Base-by-base conservation (phyloP, 64 coral and sea anemone genomes). In the Montipora sp. region DNA sequence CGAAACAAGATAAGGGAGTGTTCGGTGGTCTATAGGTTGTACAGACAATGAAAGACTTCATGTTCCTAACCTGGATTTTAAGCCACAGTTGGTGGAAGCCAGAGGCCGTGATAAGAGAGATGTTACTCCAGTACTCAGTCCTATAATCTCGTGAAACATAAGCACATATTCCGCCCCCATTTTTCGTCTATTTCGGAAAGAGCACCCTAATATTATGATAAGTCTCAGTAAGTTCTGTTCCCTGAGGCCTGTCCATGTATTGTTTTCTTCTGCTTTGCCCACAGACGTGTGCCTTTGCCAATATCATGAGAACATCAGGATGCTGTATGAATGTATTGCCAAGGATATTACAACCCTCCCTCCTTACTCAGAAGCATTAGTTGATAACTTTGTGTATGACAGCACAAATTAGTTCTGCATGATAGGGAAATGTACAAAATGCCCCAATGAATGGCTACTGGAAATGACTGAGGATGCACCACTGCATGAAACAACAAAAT, bases 221-320 rank as follows among this genome's bases (percentile, higher is more conserved):
- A 36, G 87, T 76, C 78, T 82, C 7, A 94, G 93, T 66, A 94
- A 89, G 77, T 94, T 94, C 48, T 83, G 87, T 69, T 48, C 47
- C 47, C 53, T 94, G 22, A 61, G 87, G 48, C 87, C 87, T 51
- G 16, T 8, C 15, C 81, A 94, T 94, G 93, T 94, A 13, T 67
- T 90, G 61, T 51, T 94, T 8, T 77, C 27, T 11, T 53, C 45
- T 22, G 13, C 51, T 14, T 83, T 94, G 36, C 87, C 87, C 57
- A 83, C 53, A 77, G 83, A 90, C 83, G 79, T 90, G 13, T 89
- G 93, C 67, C 68, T 94, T 19, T 89, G 87, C 36, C 48, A 81
- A 67, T 70, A 90, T 22, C 87, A 94, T 82, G 93, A 94, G 23
- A 94, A 94, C 79, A 65, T 94, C 7, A 90, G 75, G 71, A 23